Base-by-base conservation (phyloP, 1,140 invertebrate genomes). In the Portunus trituberculatus region DNA sequence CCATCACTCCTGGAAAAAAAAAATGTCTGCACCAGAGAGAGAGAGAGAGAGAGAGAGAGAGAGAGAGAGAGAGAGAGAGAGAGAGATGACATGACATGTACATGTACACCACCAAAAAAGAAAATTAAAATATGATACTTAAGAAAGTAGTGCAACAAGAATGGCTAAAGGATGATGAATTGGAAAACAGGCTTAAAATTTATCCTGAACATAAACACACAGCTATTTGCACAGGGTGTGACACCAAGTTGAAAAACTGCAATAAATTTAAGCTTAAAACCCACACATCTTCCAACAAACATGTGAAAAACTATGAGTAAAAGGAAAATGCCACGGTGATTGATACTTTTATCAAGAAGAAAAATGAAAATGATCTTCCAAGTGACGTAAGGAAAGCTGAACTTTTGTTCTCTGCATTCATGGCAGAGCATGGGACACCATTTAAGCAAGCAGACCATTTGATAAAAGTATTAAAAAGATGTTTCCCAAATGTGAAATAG, bases 381-480 rank as follows among this genome's bases (percentile, higher is more conserved):
- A 84, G 83, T 84, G 87, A 95, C 87, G 82, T 88, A 39, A 87
- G 84, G 28, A 93, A 67, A 32, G 87, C 84, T 6, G 95, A 95
- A 91, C 39, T 89, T 31, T 29, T 88, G 0, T 3, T 95, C 86
- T 52, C 91, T 29, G 92, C 6, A 46, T 93, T 93, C 93, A 2
- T 93, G 52, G n/a, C n/a, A n/a, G n/a, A n/a, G n/a, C n/a, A n/a
- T n/a, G n/a, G n/a, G n/a, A n/a, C n/a, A n/a, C n/a, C 91, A 7
- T 93, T 93, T 93, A 52, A n/a, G 31, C 91, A 93, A 28, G 14
- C 52, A 39, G 95, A 95, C n/a, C 95, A 95, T 48, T 48, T 95
- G 4, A 39, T 88, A n/a, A 10, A 83, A 4, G 86, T 93, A 6
- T 32, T 48, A 82, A 91, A 94, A 52, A 93, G 28, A 89, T 46